Percentiles rank a stretch among this genome's conserved stretches.
These are phyloP conservation scores for Sinocyclocheilus grahami DNA, from an alignment of 2,113 vertebrate genomes.

Conservation along the genomic window DNA sequence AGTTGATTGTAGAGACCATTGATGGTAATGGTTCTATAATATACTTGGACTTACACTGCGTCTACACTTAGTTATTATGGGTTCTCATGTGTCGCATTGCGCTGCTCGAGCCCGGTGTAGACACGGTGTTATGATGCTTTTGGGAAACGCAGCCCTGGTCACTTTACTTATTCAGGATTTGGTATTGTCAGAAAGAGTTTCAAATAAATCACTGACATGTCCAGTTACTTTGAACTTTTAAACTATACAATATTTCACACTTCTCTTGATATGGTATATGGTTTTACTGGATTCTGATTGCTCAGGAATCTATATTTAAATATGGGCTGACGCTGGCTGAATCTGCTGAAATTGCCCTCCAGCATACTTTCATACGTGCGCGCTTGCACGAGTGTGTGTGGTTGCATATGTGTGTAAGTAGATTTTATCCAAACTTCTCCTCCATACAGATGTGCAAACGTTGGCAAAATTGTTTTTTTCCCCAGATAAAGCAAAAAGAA, in stretches of 20 bases:
- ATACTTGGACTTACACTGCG: no score
- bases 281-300: neutral
- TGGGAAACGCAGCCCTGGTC: no score
- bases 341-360: slow-evolving; percentile 28
- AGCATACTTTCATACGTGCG: neutral
- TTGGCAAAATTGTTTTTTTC: slow-evolving; percentile 19
- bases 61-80: no score
- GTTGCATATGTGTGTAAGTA: neutral
- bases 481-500: neutral
- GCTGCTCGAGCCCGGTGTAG: no score
- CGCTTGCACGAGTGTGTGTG: neutral
- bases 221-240: neutral
- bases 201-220: neutral
- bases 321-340: slow-evolving; percentile 10
- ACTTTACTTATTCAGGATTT: neutral
- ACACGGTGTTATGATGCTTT: no score
- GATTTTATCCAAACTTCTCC: slow-evolving; percentile 38
- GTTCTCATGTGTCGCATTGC: no score
- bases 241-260: neutral
- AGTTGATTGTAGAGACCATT: no score
- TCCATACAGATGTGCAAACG: slow-evolving; percentile 36
- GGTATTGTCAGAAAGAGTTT: neutral
- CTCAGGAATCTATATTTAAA: slow-evolving; percentile 40
- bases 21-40: no score
- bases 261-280: slow-evolving; percentile 6